A percentile compares a stretch with the other conserved stretches of the same genome.
phyloP scores from a whole-genome alignment of 2,888 invertebrate species.

The Rhamnusium bicolor region DNA sequence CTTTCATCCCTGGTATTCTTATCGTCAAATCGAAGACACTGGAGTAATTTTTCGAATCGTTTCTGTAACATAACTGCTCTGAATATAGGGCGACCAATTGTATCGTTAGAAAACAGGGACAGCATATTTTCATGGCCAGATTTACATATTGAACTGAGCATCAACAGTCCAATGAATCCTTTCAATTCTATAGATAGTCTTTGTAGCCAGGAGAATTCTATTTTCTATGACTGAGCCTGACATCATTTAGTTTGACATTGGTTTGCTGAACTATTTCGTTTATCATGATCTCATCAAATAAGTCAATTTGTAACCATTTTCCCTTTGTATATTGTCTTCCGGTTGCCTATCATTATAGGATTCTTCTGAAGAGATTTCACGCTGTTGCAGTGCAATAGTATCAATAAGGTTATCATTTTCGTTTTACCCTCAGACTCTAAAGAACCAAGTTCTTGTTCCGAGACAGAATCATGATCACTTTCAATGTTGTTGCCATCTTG shows the following conservation, averaged over 20 bases:
- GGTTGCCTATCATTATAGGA: constrained; percentile 6
- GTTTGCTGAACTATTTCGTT: too few species aligned
- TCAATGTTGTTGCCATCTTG: constrained; percentile 6
- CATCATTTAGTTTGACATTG: too few species aligned
- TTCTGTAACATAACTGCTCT: too few species aligned
- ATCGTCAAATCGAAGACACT: too few species aligned
- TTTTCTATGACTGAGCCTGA: too few species aligned
- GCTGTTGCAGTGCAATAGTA: too few species aligned
- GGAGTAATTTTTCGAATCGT: too few species aligned
- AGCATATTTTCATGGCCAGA: constrained; percentile 17
- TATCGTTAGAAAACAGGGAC: constrained; percentile 7
- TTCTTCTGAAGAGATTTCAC: background rate
- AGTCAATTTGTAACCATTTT: constrained; percentile 12
- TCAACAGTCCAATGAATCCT: constrained; percentile 5
- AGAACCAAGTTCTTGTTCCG: constrained; percentile 14
- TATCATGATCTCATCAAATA: too few species aligned
- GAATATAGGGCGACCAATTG: too few species aligned
- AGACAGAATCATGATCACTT: constrained; percentile 8
- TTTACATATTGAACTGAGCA: constrained; percentile 20
- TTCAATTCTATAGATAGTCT: too few species aligned
- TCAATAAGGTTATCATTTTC: background rate
- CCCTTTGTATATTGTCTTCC: constrained; percentile 1
- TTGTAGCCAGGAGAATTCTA: too few species aligned
- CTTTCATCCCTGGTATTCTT: too few species aligned
- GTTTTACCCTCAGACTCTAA: background rate